phyloP scores from a whole-genome alignment of 2,797 vertebrate genomes.

The Otus scops region DNA sequence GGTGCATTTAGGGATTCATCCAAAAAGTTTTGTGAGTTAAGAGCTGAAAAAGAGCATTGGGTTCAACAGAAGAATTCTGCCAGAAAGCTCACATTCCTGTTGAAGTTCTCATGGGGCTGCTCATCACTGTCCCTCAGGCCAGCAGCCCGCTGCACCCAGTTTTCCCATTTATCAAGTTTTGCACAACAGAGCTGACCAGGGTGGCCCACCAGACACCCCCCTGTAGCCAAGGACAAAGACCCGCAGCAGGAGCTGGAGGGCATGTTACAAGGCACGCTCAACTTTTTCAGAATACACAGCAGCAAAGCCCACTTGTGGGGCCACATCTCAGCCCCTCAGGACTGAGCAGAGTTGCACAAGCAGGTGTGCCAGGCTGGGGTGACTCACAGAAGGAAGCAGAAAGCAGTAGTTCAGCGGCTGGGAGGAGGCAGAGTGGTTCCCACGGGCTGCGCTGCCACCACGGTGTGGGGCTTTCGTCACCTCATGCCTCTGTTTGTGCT shows the following conservation, averaged over 20 bases:
- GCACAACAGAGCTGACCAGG: not conserved
- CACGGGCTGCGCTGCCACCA: not conserved
- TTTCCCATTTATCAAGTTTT: too few species aligned
- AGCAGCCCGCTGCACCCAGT: not conserved
- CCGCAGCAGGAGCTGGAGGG: not conserved
- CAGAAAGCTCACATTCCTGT: not conserved
- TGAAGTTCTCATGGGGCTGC: not conserved
- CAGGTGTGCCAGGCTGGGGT: accelerated
- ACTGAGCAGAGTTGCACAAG: not conserved
- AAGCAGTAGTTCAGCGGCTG: not conserved
- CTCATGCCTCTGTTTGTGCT: not conserved
- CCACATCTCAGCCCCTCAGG: accelerated
- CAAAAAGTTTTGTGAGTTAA: accelerated
- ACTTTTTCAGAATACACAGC: accelerated
- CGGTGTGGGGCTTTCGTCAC: not conserved
- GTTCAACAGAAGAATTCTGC: not conserved
- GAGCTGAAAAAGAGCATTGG: not conserved
- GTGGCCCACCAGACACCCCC: not conserved
- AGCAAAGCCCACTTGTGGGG: not conserved
- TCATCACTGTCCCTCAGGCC: not conserved
- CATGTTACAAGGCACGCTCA: accelerated
- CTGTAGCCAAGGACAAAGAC: not conserved
- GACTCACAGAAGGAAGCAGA: not conserved
- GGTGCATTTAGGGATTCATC: not conserved
- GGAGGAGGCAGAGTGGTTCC: not conserved